Evolutionary conservation across 2,888 invertebrate genomes (phyloP).

Genomic region (Leucoptera coffeella): DNA sequence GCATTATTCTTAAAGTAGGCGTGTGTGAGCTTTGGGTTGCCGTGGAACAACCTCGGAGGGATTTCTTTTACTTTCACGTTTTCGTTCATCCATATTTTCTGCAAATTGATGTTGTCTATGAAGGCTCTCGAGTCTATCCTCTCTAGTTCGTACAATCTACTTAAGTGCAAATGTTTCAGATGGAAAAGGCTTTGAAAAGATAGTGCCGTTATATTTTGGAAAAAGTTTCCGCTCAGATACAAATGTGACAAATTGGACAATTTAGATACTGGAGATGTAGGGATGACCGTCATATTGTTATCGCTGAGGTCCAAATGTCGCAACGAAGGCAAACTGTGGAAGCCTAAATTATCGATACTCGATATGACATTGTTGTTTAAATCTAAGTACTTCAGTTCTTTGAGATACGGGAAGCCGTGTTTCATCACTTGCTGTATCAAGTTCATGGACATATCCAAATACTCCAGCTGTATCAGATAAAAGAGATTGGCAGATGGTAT

Average conservation of each 20-base stretch:
- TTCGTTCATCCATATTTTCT: conserved; percentile 71
- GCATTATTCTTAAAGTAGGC: conserved; percentile 74
- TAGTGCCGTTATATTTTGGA: conserved; percentile 64
- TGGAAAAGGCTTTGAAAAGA: conserved; percentile 82
- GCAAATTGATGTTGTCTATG: conserved; percentile 78
- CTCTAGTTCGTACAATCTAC: conserved; percentile 59
- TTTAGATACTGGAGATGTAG: conserved; percentile 70
- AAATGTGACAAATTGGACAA: conserved; percentile 70
- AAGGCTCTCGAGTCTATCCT: conserved; percentile 74
- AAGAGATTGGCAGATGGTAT: conserved; percentile 65
- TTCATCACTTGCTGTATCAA: conserved; percentile 66
- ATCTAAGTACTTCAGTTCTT: conserved; percentile 63
- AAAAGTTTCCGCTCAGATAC: conserved; percentile 73
- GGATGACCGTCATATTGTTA: conserved; percentile 74
- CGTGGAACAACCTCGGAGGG: conserved; percentile 78
- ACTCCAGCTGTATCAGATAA: conserved; percentile 60
- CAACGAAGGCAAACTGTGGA: conserved; percentile 68
- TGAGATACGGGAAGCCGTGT: conserved; percentile 66
- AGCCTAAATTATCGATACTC: conserved; percentile 63
- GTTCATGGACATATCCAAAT: conserved; percentile 73
- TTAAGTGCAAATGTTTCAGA: conserved; percentile 67
- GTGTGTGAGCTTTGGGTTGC: conserved; percentile 70
- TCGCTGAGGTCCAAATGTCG: conserved; percentile 71
- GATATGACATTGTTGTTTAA: conserved; percentile 73
- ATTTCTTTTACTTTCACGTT: conserved; percentile 67